phyloP scores from a whole-genome alignment of 1,140 invertebrate genomes.

The Philopotamus ludificatus region DNA sequence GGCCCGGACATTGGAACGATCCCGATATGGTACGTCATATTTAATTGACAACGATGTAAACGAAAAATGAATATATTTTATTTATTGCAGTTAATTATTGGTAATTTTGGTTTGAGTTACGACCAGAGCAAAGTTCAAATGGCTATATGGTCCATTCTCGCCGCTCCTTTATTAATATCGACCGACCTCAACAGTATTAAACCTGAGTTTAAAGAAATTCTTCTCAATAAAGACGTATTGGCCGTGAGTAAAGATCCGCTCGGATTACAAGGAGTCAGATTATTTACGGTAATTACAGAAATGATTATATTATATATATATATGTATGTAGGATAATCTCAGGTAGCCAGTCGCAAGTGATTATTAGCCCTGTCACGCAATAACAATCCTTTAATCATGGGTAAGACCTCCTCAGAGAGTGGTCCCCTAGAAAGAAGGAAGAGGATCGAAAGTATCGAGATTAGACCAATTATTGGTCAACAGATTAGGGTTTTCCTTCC shows the following conservation, averaged over 20 bases:
- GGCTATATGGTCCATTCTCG: conserved; percentile 83
- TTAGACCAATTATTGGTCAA: too few species aligned
- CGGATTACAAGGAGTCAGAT: conserved; percentile 64
- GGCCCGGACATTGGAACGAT: conserved; percentile 85
- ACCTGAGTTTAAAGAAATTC: conserved; percentile 66
- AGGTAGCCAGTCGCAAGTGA: too few species aligned
- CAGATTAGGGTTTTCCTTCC: too few species aligned
- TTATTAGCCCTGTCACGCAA: too few species aligned
- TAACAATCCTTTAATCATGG: too few species aligned
- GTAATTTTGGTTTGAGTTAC: conserved; percentile 78
- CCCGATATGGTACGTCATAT: conserved; percentile 73
- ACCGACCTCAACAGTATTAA: conserved; percentile 70
- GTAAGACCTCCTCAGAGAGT: too few species aligned
- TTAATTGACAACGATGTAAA: not conserved
- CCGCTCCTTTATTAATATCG: conserved; percentile 85
- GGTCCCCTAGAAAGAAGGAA: too few species aligned
- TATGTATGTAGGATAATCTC: too few species aligned
- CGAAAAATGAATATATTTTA: not conserved
- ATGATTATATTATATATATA: not conserved
- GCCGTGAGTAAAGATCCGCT: conserved; percentile 81
- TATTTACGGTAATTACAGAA: not conserved
- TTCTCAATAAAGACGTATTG: conserved; percentile 65
- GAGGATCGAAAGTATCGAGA: too few species aligned
- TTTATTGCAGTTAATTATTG: conserved; percentile 67
- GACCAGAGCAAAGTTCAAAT: conserved; percentile 81